phyloP scores from a whole-genome alignment of 35 echinoderm and acorn worm species.

The Anneissia japonica region DNA sequence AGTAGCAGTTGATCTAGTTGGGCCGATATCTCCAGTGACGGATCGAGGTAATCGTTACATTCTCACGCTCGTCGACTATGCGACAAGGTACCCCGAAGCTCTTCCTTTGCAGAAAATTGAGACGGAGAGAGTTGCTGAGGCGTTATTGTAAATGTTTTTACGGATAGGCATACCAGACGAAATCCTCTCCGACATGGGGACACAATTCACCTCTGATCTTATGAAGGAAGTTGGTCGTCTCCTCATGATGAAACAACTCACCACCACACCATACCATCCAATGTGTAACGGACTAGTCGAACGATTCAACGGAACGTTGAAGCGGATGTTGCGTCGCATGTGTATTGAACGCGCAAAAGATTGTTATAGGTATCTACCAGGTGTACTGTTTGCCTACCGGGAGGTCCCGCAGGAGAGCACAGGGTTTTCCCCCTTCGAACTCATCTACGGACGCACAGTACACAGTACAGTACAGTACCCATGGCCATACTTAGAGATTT shows the following conservation, averaged over 20 bases:
- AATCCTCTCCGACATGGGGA: conserved; percentile 13
- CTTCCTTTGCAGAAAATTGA: conserved; percentile 27
- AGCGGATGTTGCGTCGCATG: conserved; percentile 24
- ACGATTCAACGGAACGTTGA: conserved; percentile 12
- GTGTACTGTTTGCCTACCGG: conserved; percentile 33
- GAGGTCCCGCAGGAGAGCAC: conserved; percentile 22
- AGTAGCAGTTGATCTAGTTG: conserved; percentile 60
- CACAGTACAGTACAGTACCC: not conserved
- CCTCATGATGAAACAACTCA: conserved; percentile 11
- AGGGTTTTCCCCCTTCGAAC: conserved; percentile 24
- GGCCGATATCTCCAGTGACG: conserved; percentile 50
- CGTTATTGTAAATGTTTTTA: conserved; percentile 37
- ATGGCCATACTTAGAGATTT: conserved; percentile 8
- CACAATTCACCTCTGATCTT: conserved; percentile 12
- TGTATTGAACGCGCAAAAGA: conserved; percentile 22
- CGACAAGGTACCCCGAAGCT: conserved; percentile 57
- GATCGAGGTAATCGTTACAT: conserved; percentile 51
- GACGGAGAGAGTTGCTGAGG: conserved; percentile 48
- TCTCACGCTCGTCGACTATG: conserved; percentile 39
- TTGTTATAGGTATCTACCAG: conserved; percentile 29
- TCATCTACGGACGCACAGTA: conserved; percentile 19
- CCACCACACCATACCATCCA: conserved; percentile 33
- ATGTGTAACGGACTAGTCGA: conserved; percentile 27
- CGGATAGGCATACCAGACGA: conserved; percentile 36
- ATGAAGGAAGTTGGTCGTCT: conserved; percentile 19